A percentile compares a stretch with the other conserved stretches of the same genome.
These are phyloP conservation scores for Noctua janthe DNA, from an alignment of 2,888 invertebrate species.

Conservation along the genomic window DNA sequence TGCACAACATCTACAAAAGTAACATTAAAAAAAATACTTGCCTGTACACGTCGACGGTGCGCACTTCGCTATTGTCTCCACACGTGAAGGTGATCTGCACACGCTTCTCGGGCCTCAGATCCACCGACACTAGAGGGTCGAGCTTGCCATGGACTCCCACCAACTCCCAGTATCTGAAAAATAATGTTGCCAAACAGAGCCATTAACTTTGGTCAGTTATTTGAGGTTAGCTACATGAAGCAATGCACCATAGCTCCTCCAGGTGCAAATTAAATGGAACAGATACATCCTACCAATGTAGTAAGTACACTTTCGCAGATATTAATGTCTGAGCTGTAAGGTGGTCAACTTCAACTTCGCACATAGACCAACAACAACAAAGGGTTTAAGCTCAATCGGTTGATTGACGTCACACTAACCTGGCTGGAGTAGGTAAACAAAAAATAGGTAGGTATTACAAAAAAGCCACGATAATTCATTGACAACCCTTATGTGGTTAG, in stretches of 20 bases:
- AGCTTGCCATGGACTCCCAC: constrained; percentile 96
- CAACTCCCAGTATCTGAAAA: constrained; percentile 94
- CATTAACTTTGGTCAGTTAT: neutral
- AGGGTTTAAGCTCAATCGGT: neutral
- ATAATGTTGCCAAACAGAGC: neutral
- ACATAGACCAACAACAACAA: neutral
- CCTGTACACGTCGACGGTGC: constrained; percentile 94
- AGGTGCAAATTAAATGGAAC: neutral
- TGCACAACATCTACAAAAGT: neutral
- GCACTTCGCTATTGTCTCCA: constrained; percentile 93
- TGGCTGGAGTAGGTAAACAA: neutral
- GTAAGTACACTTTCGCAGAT: neutral
- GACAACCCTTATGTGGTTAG: constrained; percentile 3
- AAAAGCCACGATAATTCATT: constrained; percentile 15
- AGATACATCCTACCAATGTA: neutral
- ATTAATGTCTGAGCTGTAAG: neutral
- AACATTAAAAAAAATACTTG: constrained; percentile 60
- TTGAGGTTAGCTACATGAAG: neutral
- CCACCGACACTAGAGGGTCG: constrained; percentile 96
- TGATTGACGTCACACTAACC: neutral
- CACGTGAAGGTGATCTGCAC: constrained; percentile 96
- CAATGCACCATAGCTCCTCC: neutral
- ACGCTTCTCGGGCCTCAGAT: constrained; percentile 95
- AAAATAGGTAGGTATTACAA: neutral
- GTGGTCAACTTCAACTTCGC: neutral